Base-by-base conservation (phyloP, 2,113 vertebrate species). In the Podarcis cretensis region DNA sequence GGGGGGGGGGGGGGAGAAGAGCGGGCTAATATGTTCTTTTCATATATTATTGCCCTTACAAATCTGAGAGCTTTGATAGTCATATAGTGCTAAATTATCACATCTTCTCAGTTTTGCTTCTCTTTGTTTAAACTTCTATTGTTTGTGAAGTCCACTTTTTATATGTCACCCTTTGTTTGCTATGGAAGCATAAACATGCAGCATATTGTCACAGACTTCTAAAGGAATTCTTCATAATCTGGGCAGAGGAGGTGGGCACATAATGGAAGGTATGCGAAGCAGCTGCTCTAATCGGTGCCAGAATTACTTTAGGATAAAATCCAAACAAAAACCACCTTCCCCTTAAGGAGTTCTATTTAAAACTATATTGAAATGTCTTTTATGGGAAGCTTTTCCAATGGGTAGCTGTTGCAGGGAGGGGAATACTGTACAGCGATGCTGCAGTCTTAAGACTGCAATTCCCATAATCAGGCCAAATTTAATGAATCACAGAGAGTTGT, bases 101-200 rank as follows among this genome's bases (percentile, higher is more conserved):
- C 54, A 78, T 23, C n/a, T 74, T 77, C 30, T 32, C 12, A 65
- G 71, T 4, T 48, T 30, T 63, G 21, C 30, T 81, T 81, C 12
- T 63, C 20, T 48, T 81, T 73, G 25, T 32, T 32, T 73, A 32
- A n/a, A 71, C 32, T 81, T 35, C 23, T 83, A 30, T 18, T 5
- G 7, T 65, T 65, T 40, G 13, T 37, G 32, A 32, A 63, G 12
- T 37, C 57, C n/a, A 66, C 12, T 54, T 5, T 90, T 88, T 18
- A 73, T 54, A 87, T 84, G 54, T 65, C 86, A 77, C 59, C 90
- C 78, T 92, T 90, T 73, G n/a, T 92, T 90, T 73, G 21, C 8
- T 35, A 5, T 66, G 86, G 14, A 90, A 86, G 25, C 69, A 88
- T 74, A 88, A 88, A 57, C 0, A 20, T 80, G 59, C 0, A 0